Percentiles rank a stretch among this genome's conserved stretches.
These are phyloP conservation scores for Promerops cafer DNA, from an alignment of 2,113 vertebrate species.

Conservation along the genomic window DNA sequence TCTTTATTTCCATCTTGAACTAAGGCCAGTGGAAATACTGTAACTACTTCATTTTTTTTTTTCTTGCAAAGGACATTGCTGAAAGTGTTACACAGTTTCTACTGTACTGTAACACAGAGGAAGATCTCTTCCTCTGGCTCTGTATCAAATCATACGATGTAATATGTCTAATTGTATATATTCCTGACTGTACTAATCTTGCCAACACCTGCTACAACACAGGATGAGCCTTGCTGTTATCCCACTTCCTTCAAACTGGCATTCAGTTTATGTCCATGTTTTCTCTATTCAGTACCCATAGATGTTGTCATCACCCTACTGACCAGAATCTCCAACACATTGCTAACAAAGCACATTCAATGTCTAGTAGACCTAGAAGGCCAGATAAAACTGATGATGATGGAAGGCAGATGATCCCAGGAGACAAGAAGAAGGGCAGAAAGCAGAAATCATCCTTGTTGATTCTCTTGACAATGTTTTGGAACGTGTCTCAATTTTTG, in stretches of 20 bases:
- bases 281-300: not conserved
- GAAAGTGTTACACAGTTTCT: not conserved
- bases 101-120: not conserved
- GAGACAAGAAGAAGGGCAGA: not conserved
- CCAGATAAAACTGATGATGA: not conserved
- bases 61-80: not conserved
- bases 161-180: not conserved
- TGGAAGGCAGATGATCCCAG: not conserved
- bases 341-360: not conserved
- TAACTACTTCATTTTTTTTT: not conserved
- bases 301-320: not conserved
- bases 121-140: not conserved
- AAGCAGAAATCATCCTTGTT: not conserved
- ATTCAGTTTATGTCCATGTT: not conserved
- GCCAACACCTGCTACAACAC: not conserved
- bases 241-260: not conserved
- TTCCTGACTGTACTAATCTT: not conserved
- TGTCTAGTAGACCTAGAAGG: not conserved
- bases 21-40: not conserved
- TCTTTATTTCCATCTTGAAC: not conserved
- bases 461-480: not conserved
- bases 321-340: not conserved
- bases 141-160: not conserved
- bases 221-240: not conserved
- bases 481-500: not conserved